phyloP scores from a whole-genome alignment of 2,113 vertebrate species.

The Lutjanus erythropterus region DNA sequence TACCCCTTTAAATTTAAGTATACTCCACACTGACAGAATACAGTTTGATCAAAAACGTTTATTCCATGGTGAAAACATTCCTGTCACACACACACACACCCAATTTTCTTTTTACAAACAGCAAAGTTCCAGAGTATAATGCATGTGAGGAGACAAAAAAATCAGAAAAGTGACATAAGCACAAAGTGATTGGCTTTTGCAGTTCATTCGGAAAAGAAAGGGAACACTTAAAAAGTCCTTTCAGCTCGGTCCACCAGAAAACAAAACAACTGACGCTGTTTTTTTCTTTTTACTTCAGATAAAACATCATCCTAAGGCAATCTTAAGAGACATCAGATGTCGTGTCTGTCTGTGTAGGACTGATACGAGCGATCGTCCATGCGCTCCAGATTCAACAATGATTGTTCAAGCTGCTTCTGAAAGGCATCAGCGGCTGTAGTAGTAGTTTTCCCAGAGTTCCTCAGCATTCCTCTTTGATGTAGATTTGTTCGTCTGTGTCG shows the following conservation, averaged over 20 bases:
- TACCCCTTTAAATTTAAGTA: background rate
- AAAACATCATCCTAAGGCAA: conserved; percentile 62
- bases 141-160: conserved; percentile 58
- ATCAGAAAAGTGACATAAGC: conserved; percentile 69
- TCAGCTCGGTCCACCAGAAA: conserved; percentile 29
- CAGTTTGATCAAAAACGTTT: conserved; percentile 75
- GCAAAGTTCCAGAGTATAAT: conserved; percentile 65
- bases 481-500: conserved; percentile 95
- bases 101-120: conserved; percentile 75
- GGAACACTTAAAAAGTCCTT: conserved; percentile 33
- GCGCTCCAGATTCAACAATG: conserved; percentile 19
- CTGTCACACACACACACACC: conserved; percentile 26
- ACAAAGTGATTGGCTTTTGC: conserved; percentile 78
- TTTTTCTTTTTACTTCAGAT: conserved; percentile 30
- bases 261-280: conserved; percentile 29
- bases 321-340: conserved; percentile 29
- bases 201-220: conserved; percentile 65
- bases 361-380: conserved; percentile 18
- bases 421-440: conserved; percentile 83
- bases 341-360: conserved; percentile 8
- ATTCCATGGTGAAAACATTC: conserved; percentile 76
- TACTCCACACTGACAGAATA: background rate
- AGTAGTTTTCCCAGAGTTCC: conserved; percentile 62
- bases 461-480: conserved; percentile 97
- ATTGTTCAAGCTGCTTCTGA: conserved; percentile 75